Percentiles rank a stretch among this genome's conserved stretches.
phyloP scores from a whole-genome alignment of 2,888 invertebrate genomes.

The Athripsodes cinereus region DNA sequence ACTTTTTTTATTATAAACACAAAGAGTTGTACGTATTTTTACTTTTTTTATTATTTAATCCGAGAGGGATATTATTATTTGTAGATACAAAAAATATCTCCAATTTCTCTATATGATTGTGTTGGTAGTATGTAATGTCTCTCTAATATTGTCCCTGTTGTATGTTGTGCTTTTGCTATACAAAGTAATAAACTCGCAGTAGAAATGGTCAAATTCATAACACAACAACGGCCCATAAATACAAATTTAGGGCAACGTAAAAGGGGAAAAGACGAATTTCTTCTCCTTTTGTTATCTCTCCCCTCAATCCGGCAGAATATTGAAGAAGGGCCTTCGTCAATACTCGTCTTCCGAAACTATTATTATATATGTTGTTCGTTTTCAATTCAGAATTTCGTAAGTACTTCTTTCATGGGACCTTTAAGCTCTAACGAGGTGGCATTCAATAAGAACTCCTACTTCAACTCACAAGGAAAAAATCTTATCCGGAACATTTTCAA shows the following conservation, averaged over 20 bases:
- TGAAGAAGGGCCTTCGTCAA: slow-evolving; percentile 8
- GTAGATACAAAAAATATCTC: too few relatives aligned
- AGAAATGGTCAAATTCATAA: neutral
- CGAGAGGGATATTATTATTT: too few relatives aligned
- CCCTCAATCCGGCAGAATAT: neutral
- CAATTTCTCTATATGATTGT: too few relatives aligned
- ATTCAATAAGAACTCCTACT: neutral
- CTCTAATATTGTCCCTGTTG: too few relatives aligned
- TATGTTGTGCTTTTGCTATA: too few relatives aligned
- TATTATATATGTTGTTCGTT: slow-evolving; percentile 11
- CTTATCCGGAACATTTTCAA: neutral
- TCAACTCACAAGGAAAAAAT: neutral
- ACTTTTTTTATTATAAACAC: too few relatives aligned
- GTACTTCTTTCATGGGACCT: slow-evolving; percentile 5
- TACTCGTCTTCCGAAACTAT: slow-evolving; percentile 4
- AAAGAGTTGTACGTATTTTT: too few relatives aligned
- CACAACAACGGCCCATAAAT: too few relatives aligned
- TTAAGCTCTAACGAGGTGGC: neutral
- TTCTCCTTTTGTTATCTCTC: slow-evolving; percentile 5
- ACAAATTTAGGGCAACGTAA: too few relatives aligned
- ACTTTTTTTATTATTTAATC: too few relatives aligned
- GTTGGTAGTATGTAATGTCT: too few relatives aligned
- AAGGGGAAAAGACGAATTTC: neutral
- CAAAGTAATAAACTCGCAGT: too few relatives aligned
- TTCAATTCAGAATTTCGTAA: slow-evolving; percentile 13